Evolutionary conservation across 2,888 invertebrate genomes (phyloP).

Genomic region (Ophion obscuratus): DNA sequence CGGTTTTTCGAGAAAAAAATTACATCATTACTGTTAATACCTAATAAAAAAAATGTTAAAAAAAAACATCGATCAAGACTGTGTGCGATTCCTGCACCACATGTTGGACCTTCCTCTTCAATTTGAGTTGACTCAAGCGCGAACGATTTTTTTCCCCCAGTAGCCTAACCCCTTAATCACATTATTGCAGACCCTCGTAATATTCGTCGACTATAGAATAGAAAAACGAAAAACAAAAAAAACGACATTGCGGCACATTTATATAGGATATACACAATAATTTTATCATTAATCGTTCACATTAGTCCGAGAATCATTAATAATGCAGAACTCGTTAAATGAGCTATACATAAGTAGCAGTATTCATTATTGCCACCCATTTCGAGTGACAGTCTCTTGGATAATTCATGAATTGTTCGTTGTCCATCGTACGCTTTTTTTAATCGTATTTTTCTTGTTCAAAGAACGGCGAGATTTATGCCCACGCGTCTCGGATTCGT

Average conservation of each 20-base stretch:
- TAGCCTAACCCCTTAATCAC: neutral
- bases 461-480: neutral
- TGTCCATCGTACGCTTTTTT: neutral
- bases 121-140: too few species aligned
- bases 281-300: slow-evolving; percentile 69
- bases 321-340: neutral
- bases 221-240: slow-evolving; percentile 69
- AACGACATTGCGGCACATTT: slow-evolving; percentile 51
- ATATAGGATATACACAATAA: slow-evolving; percentile 70
- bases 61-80: too few species aligned
- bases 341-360: neutral
- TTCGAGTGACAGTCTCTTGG: neutral
- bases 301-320: neutral
- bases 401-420: slow-evolving; percentile 11
- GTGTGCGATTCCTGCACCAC: too few species aligned
- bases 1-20: too few species aligned
- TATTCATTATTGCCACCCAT: neutral
- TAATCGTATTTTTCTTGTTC: neutral
- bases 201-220: neutral
- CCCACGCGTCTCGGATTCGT: neutral
- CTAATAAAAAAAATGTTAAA: too few species aligned
- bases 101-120: too few species aligned
- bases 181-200: slow-evolving; percentile 53
- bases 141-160: too few species aligned
- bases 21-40: too few species aligned